Conservation (phyloP, 2,113 vertebrate genomes). For the Hucho hucho region DNA sequence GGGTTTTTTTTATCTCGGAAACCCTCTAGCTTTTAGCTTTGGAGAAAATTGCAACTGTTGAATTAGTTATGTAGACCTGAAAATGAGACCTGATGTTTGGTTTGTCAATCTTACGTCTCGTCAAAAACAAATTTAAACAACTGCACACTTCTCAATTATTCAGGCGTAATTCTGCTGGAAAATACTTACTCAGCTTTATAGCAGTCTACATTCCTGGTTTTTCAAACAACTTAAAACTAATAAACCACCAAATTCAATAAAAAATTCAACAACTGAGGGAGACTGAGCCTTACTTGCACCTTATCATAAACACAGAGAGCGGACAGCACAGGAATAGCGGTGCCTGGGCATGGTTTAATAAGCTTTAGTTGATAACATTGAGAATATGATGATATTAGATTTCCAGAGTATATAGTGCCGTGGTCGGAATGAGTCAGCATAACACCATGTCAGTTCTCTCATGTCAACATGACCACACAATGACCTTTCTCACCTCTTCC, state of each 20-base stretch:
- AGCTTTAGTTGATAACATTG: slow-evolving; percentile 20
- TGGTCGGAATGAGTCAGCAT: not conserved
- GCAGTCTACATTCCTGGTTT: slow-evolving; percentile 15
- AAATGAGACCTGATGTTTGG: slow-evolving; percentile 35
- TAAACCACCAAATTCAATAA: slow-evolving; percentile 33
- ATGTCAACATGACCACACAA: not conserved
- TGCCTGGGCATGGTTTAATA: slow-evolving; percentile 29
- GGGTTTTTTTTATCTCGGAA: not conserved
- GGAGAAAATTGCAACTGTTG: slow-evolving; percentile 35
- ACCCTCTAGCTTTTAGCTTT: not conserved
- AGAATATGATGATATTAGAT: slow-evolving; percentile 18
- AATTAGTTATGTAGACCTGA: slow-evolving; percentile 42
- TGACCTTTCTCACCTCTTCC: not conserved
- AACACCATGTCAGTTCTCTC: not conserved
- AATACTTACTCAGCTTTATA: slow-evolving; percentile 14
- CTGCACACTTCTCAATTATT: slow-evolving; percentile 46
- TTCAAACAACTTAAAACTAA: slow-evolving; percentile 19
- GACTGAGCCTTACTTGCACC: not conserved
- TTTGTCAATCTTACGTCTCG: slow-evolving; percentile 23
- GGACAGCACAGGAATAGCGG: slow-evolving; percentile 16
- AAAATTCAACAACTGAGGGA: slow-evolving; percentile 41
- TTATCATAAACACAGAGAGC: slow-evolving; percentile 17
- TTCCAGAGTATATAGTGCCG: not conserved
- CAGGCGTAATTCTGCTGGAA: not conserved
- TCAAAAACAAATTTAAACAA: slow-evolving; percentile 52